phyloP scores from a whole-genome alignment of 2,888 invertebrate species.

The Chorisops tibialis region DNA sequence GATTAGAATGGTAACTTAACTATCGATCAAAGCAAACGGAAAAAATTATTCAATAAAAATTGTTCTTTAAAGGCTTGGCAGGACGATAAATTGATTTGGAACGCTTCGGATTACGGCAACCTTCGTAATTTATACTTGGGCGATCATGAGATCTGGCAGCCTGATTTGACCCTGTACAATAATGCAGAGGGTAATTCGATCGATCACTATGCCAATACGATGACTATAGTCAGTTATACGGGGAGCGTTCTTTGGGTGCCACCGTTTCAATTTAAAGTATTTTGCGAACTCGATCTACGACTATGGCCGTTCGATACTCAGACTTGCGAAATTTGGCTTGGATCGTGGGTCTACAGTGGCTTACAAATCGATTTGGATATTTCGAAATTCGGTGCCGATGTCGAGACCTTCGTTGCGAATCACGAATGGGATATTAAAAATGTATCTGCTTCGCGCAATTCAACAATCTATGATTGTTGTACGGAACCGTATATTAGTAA shows the following conservation, averaged over 20 bases:
- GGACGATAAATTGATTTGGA: slow-evolving; percentile 73
- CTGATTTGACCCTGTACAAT: slow-evolving; percentile 71
- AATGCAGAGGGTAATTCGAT: slow-evolving; percentile 61
- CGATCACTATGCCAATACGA: slow-evolving; percentile 60
- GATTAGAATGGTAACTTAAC: slow-evolving; percentile 60
- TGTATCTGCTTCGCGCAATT: slow-evolving; percentile 45
- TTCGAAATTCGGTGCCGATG: slow-evolving; percentile 36
- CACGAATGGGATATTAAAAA: slow-evolving; percentile 52
- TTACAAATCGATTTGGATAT: slow-evolving; percentile 57
- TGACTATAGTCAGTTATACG: slow-evolving; percentile 51
- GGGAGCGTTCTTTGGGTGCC: slow-evolving; percentile 65
- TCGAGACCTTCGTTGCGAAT: slow-evolving; percentile 42
- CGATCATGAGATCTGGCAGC: slow-evolving; percentile 74
- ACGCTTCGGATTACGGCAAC: slow-evolving; percentile 63
- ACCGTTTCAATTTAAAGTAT: slow-evolving; percentile 63
- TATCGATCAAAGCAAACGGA: not conserved
- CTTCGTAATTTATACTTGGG: slow-evolving; percentile 60
- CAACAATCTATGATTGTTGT: slow-evolving; percentile 56
- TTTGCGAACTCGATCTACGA: slow-evolving; percentile 63
- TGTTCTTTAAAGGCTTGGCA: slow-evolving; percentile 65
- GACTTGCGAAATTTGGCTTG: slow-evolving; percentile 63
- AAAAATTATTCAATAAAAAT: not conserved
- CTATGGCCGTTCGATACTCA: slow-evolving; percentile 77
- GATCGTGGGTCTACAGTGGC: slow-evolving; percentile 68
- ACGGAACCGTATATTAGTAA: slow-evolving; percentile 57